Evolutionary conservation across 2,797 vertebrate species (phyloP).

Genomic region (Crax fasciolata): DNA sequence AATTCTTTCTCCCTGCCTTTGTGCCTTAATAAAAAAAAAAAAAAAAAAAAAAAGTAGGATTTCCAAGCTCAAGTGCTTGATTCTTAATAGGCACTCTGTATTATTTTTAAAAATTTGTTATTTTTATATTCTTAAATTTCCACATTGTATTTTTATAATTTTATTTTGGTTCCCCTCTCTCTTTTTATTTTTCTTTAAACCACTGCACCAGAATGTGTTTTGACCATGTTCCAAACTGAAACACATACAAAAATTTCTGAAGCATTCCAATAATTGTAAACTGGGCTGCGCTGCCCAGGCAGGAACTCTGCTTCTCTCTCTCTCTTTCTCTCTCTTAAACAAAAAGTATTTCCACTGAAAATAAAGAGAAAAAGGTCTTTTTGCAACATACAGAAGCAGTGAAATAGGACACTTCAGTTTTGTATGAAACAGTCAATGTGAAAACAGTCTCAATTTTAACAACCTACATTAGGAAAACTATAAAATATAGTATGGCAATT

Average conservation of each 20-base stretch:
- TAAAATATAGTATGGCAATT: slow-evolving; percentile 14
- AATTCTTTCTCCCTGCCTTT: slow-evolving; percentile 31
- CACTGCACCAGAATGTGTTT: slow-evolving; percentile 75
- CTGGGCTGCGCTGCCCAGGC: slow-evolving; percentile 70
- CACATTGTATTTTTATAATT: slow-evolving; percentile 67
- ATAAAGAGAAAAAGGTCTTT: slow-evolving; percentile 51
- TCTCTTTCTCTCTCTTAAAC: slow-evolving; percentile 35
- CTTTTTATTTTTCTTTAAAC: slow-evolving; percentile 69
- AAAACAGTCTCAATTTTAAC: slow-evolving; percentile 47
- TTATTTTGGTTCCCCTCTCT: slow-evolving; percentile 61
- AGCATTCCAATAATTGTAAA: slow-evolving; percentile 79
- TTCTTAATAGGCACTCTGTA: slow-evolving; percentile 38
- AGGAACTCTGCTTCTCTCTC: slow-evolving; percentile 68
- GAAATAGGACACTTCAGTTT: slow-evolving; percentile 65
- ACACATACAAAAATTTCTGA: slow-evolving; percentile 76
- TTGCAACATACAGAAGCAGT: slow-evolving; percentile 62
- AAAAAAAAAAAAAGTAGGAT: no score
- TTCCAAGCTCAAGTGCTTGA: slow-evolving; percentile 33
- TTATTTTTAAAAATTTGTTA: slow-evolving; percentile 61
- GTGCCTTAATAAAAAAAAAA: slow-evolving; percentile 24
- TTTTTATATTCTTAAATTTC: slow-evolving; percentile 68
- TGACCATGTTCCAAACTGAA: slow-evolving; percentile 78
- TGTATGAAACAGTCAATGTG: not conserved
- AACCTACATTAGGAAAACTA: slow-evolving; percentile 16
- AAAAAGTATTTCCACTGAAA: slow-evolving; percentile 74